Evolutionary conservation across 2,113 vertebrate genomes (phyloP), one percentile per base, ranked within the genome.

Genomic region (Lepus americanus): DNA sequence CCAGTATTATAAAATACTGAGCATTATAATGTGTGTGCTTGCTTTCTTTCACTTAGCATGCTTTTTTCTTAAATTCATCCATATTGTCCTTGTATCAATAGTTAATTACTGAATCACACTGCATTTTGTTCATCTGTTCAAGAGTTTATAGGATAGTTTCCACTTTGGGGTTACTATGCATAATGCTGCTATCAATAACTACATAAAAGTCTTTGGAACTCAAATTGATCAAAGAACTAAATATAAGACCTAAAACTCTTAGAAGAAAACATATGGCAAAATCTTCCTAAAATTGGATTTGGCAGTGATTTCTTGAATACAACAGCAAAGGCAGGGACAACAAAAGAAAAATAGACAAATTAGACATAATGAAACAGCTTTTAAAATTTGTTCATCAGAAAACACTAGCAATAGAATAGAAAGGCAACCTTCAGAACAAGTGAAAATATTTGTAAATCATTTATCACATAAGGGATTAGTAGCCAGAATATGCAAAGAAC

Each of bases 141-240:
- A 49, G 36, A 72, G 36, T 29, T 94, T 59, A 80, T 61, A 23
- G 14, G 13, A 29, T 76, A 23, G 4, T 94, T 94, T 95, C 85
- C 14, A 66, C 14, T 92, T 80, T 44, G 12, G 63, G 20, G 3
- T 13, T 73, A n/a, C 73, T 94, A 89, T 33, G 8, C 23, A 70
- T 85, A 92, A 92, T 81, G 29, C 13, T 33, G 22, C 17, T 79
- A n/a, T 70, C 90, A 83, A 70, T 16, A 90, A 27, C 22, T 27
- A 80, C 31, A 79, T 64, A 27, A 84, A 93, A 63, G 39, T 95
- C 66, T 89, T 93, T 92, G 69, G 36, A 79, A 39, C 5, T 79
- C 64, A 72, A 85, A 77, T 27, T 12, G 20, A 39, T 64, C n/a
- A 79, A 64, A 86, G 36, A 19, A 25, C 61, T 78, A 66, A 89